Percentiles rank a stretch among this genome's conserved stretches.
These are phyloP conservation scores for Linyphia triangularis DNA, from an alignment of 2,888 invertebrate genomes.

Conservation along the genomic window DNA sequence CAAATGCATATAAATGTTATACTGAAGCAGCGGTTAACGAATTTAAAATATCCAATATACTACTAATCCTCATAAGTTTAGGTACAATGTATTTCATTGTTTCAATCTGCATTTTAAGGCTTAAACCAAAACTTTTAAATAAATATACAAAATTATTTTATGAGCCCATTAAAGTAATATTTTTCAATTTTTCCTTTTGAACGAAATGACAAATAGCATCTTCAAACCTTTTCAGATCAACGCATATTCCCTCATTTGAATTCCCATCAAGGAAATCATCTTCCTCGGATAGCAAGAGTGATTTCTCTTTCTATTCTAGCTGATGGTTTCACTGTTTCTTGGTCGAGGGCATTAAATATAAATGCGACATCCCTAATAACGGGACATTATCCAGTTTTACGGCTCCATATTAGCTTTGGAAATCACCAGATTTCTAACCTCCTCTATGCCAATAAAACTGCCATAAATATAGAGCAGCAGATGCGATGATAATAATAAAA, in stretches of 20 bases:
- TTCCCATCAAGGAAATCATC: slow-evolving; percentile 23
- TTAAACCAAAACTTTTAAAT: background rate
- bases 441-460: slow-evolving; percentile 45
- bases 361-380: slow-evolving; percentile 45
- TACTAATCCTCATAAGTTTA: too few relatives aligned
- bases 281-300: background rate
- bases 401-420: slow-evolving; percentile 32
- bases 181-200: background rate
- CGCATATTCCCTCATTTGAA: slow-evolving; percentile 10
- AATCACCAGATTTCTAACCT: slow-evolving; percentile 20
- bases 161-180: background rate
- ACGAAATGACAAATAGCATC: background rate
- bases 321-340: slow-evolving; percentile 8
- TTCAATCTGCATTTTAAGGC: too few relatives aligned
- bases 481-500: slow-evolving; percentile 41
- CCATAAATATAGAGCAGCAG: slow-evolving; percentile 30
- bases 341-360: slow-evolving; percentile 28
- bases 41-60: too few relatives aligned
- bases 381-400: slow-evolving; percentile 48
- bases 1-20: too few relatives aligned
- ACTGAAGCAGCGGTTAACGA: too few relatives aligned
- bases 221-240: background rate
- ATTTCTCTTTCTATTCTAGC: background rate
- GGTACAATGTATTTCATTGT: too few relatives aligned
- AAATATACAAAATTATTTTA: background rate